phyloP scores from a whole-genome alignment of 1,140 invertebrate species.

The Eufriesea mexicana region DNA sequence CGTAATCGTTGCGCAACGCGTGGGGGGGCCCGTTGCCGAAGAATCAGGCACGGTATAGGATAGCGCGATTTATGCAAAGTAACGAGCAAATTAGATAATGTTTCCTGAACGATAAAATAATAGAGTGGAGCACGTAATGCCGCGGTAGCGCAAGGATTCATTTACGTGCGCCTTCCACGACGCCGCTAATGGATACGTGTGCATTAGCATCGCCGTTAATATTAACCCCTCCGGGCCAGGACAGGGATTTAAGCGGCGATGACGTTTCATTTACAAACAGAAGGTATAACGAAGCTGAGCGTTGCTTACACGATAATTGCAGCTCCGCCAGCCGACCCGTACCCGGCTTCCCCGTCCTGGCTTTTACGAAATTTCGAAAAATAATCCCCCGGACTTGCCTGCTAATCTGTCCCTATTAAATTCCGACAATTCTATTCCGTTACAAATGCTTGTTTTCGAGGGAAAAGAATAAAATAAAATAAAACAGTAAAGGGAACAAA shows the following conservation, averaged over 20 bases:
- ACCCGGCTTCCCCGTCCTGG: background rate
- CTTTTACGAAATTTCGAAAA: no score
- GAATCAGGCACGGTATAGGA: background rate
- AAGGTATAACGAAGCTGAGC: background rate
- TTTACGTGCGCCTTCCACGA: conserved; percentile 26
- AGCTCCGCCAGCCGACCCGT: background rate
- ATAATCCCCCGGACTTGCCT: no score
- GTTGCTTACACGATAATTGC: background rate
- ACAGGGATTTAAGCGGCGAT: conserved; percentile 8
- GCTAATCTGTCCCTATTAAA: no score
- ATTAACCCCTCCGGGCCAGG: background rate
- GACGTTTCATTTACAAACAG: background rate
- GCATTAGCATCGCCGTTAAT: conserved; percentile 9
- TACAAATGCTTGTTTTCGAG: no score
- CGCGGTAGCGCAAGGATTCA: conserved; percentile 7
- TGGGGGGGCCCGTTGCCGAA: no score
- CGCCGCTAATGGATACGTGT: conserved; percentile 2
- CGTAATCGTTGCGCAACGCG: background rate
- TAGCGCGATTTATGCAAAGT: conserved; percentile 8
- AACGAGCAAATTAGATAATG: conserved; percentile 38
- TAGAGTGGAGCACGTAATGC: background rate
- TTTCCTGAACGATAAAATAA: conserved; percentile 32
- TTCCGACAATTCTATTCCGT: no score
- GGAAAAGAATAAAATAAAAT: no score
- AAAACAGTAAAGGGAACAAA: no score